Base-by-base conservation (phyloP, 2,888 invertebrate species). In the Zelleria hepariella region DNA sequence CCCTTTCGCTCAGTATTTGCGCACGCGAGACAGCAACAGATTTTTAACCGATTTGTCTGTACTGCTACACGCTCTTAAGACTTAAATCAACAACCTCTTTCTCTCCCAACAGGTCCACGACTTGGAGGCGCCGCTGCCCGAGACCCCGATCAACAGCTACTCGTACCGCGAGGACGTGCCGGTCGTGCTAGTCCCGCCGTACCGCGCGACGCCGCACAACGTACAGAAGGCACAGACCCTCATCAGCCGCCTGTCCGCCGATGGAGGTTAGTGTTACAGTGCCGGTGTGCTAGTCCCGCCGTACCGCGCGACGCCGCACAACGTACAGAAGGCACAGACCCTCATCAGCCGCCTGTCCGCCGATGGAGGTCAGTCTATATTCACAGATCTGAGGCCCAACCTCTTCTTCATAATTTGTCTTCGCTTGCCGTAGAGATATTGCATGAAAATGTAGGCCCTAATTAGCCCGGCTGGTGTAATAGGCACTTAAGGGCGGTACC, bases 171-270 rank as follows among this genome's bases (percentile, higher is more conserved):
- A 79, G 60, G 58, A 64, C 21, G 68, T 67, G 60, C 65, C 63
- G 27, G 61, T 68, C 1, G 68, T 66, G 1, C 67, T 90, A 32
- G 86, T 91, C 58, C 78, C 88, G 15, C 90, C 92, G 0, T 87
- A 86, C 24, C 80, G 78, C 42, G 92, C 89, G 15, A 90, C 86
- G 0, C 71, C 80, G 0, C 87, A 89, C 32, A 91, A 92, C 74
- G 87, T 92, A n/a, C 80, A 81, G n/a, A 91, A 90, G 65, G 92
- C 92, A 1, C 91, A 91, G 69, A 71, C 86, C 65, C 90, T 91
- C 62, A 84, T 92, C 27, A 80, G 88, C 60, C 77, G 90, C 63
- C 78, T 93, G 56, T 73, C 77, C 48, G 91, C 92, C 1, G 73
- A 75, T 52, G 93, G 92, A 64, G 91, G 90, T 89, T 62, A 66